Evolutionary conservation across 1,140 invertebrate genomes (phyloP).

Genomic region (Leguminivora glycinivorella): DNA sequence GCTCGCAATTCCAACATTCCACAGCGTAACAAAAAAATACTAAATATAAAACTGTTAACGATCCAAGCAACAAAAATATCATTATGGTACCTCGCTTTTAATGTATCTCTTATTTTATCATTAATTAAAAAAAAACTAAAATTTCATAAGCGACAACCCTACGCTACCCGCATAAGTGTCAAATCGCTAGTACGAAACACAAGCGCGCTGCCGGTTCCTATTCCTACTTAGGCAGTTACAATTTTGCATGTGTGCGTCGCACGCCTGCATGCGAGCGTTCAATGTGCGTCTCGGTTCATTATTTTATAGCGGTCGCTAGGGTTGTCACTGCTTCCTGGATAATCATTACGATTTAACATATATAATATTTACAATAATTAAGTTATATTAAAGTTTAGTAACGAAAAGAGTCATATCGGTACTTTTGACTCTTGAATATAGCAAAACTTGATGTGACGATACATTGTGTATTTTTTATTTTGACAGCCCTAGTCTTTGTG

Average conservation of each 20-base stretch:
- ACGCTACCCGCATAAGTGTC: slow-evolving; percentile 49
- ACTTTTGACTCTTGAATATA: no score
- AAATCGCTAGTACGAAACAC: slow-evolving; percentile 45
- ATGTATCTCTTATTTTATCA: no score
- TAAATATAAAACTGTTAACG: no score
- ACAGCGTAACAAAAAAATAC: no score
- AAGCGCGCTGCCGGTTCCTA: neutral
- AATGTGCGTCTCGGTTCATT: slow-evolving; percentile 30
- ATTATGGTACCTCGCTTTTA: no score
- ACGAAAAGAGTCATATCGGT: no score
- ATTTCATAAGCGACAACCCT: slow-evolving; percentile 43
- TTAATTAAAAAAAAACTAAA: no score
- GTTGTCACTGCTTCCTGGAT: neutral
- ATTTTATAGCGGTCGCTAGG: slow-evolving; percentile 12
- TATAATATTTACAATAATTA: neutral
- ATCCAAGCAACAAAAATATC: no score
- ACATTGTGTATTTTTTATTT: neutral
- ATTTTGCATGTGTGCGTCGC: slow-evolving; percentile 36
- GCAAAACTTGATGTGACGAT: neutral
- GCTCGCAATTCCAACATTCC: neutral
- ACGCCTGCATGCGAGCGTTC: slow-evolving; percentile 34
- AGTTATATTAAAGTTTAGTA: neutral
- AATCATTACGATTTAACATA: neutral
- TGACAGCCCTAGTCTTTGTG: neutral
- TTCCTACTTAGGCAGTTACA: slow-evolving; percentile 34